These are phyloP conservation scores for Chionoecetes opilio DNA, from an alignment of 1,140 invertebrate genomes.

Conservation along the genomic window DNA sequence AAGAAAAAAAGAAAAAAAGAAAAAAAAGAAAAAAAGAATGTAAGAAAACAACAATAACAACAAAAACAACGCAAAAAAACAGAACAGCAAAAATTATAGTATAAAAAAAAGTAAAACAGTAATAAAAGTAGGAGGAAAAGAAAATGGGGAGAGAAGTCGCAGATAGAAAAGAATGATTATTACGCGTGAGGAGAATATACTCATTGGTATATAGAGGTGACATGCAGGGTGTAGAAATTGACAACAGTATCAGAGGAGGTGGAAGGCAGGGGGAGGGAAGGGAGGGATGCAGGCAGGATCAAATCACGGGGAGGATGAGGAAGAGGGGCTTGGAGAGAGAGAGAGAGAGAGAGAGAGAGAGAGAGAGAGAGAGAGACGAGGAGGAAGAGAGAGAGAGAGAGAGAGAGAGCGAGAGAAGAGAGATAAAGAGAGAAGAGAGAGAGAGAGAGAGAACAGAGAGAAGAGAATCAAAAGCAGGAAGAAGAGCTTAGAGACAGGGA, in stretches of 20 bases:
- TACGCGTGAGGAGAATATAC: too few species aligned
- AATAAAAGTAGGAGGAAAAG: background rate
- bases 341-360: background rate
- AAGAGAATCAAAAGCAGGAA: background rate
- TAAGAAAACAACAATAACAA: background rate
- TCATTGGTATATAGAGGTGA: too few species aligned
- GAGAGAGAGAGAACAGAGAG: background rate
- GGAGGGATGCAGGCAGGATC: too few species aligned
- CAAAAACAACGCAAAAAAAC: background rate
- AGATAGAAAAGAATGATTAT: background rate
- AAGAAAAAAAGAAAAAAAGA: background rate
- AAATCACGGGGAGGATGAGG: background rate
- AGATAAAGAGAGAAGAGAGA: background rate
- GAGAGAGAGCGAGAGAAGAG: constrained; percentile 23
- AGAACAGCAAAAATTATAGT: background rate
- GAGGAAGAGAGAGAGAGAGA: background rate
- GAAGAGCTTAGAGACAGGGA: background rate
- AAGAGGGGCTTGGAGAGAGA: background rate
- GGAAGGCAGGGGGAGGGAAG: constrained; percentile 38
- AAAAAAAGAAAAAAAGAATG: too few species aligned
- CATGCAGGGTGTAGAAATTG: too few species aligned
- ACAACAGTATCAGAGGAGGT: too few species aligned
- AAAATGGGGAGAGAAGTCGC: background rate
- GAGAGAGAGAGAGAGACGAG: background rate
- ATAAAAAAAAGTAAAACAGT: background rate